Conservation (phyloP, 2,797 vertebrate species). For the Bradypodion ventrale region DNA sequence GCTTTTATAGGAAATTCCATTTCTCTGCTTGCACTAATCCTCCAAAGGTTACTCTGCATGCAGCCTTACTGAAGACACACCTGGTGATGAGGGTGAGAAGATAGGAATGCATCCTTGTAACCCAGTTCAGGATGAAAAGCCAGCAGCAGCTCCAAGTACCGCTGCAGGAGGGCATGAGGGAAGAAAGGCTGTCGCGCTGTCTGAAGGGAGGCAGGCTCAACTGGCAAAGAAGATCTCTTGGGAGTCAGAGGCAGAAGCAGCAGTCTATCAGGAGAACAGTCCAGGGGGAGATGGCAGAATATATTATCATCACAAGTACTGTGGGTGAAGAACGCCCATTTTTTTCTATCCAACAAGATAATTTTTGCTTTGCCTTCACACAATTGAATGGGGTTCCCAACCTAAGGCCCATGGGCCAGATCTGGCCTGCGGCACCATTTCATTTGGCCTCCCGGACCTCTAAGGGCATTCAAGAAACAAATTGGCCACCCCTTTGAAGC, state of each 20-base stretch:
- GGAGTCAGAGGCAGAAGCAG: slow-evolving; percentile 33
- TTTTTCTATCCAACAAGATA: background rate
- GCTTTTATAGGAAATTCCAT: background rate
- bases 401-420: too few relatives aligned
- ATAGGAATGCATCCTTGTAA: slow-evolving; percentile 81
- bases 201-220: slow-evolving; percentile 9
- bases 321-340: background rate
- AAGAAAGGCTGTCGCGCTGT: slow-evolving; percentile 35
- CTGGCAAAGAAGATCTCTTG: background rate
- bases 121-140: slow-evolving; percentile 76
- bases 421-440: too few relatives aligned
- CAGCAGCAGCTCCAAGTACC: slow-evolving; percentile 88
- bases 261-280: slow-evolving; percentile 45
- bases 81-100: slow-evolving; percentile 89
- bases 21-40: too few relatives aligned
- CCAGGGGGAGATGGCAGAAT: accelerated
- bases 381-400: too few relatives aligned
- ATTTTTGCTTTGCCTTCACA: too few relatives aligned
- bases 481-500: too few relatives aligned
- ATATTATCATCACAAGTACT: background rate
- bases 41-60: too few relatives aligned
- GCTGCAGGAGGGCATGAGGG: slow-evolving; percentile 73
- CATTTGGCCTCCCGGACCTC: too few relatives aligned
- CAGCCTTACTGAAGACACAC: slow-evolving; percentile 63
- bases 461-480: too few relatives aligned